Conservation (phyloP, 1,140 invertebrate genomes). For the Hycleus cichorii region DNA sequence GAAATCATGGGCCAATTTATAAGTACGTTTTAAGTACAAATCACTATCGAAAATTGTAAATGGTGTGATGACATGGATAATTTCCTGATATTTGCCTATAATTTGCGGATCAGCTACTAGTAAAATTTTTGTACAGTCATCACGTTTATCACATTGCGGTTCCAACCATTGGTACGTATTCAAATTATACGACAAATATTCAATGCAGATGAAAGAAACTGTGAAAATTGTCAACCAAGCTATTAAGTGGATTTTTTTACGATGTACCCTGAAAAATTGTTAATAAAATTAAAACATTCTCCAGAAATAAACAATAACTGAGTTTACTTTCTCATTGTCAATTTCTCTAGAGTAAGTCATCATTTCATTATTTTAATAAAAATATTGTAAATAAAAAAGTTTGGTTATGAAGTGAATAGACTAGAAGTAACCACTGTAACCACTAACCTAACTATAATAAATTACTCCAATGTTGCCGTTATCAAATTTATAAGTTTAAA, state of each 20-base stretch:
- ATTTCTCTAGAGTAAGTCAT: too few species aligned
- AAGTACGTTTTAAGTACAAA: constrained; percentile 73
- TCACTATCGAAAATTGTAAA: constrained; percentile 73
- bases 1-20: constrained; percentile 59
- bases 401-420: too few species aligned
- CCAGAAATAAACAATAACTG: too few species aligned
- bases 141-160: constrained; percentile 44
- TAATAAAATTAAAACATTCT: too few species aligned
- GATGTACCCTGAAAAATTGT: background rate
- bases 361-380: too few species aligned
- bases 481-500: too few species aligned
- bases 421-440: too few species aligned
- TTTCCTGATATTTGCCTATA: constrained; percentile 66
- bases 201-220: constrained; percentile 17
- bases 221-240: background rate
- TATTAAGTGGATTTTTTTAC: background rate
- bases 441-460: too few species aligned
- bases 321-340: too few species aligned
- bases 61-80: constrained; percentile 45
- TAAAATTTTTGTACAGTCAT: constrained; percentile 61
- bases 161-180: constrained; percentile 43
- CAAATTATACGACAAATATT: constrained; percentile 21
- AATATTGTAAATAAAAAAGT: too few species aligned
- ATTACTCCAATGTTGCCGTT: too few species aligned
- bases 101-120: constrained; percentile 91